These are phyloP conservation scores for Aphelinus atriplicis DNA, from an alignment of 1,140 invertebrate species.

Conservation along the genomic window DNA sequence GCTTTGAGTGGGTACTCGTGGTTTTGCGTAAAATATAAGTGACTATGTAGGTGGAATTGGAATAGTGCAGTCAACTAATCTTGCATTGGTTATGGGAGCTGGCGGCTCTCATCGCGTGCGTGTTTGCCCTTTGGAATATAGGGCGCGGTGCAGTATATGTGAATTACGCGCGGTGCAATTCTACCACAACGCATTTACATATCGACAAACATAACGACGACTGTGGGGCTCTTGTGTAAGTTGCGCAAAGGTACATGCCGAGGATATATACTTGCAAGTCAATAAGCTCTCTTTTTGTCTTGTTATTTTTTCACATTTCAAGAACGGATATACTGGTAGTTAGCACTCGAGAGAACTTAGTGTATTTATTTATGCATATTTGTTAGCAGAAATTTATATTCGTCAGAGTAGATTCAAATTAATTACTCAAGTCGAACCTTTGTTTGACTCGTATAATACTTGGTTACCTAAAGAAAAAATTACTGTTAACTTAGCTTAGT, in stretches of 20 bases:
- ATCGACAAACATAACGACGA: slow-evolving; percentile 14
- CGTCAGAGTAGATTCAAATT: no score
- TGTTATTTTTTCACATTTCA: neutral
- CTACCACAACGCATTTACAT: neutral
- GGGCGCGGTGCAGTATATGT: neutral
- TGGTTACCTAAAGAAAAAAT: no score
- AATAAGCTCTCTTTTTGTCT: neutral
- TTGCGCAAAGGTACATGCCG: neutral
- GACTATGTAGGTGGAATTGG: no score
- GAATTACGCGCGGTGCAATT: neutral
- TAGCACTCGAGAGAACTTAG: neutral
- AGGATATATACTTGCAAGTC: neutral
- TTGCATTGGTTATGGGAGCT: no score
- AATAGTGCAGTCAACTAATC: no score
- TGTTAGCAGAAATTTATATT: no score
- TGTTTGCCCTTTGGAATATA: neutral
- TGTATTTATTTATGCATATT: no score
- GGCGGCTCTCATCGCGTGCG: neutral
- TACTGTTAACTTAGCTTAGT: no score
- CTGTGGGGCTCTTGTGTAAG: neutral
- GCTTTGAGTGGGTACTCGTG: no score
- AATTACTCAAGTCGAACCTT: no score
- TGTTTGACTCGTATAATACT: no score
- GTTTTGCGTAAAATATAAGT: no score
- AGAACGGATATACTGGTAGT: neutral